Conservation (phyloP, 2,113 vertebrate species). For the Oryzias celebensis region DNA sequence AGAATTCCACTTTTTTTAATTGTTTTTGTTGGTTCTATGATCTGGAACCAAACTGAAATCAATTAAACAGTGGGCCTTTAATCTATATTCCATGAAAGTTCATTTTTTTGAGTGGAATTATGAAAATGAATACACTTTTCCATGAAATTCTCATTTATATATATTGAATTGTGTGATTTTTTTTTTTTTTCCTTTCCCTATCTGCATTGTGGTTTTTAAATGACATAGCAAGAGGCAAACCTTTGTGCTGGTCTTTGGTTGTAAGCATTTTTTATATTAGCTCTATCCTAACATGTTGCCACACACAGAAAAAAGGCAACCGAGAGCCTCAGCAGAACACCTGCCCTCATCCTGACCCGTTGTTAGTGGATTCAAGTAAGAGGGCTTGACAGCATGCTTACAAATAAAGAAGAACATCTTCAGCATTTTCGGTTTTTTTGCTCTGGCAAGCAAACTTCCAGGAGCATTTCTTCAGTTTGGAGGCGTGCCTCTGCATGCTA, state of each 20-base stretch:
- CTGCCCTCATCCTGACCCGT: conserved; percentile 62
- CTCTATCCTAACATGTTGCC: conserved; percentile 27
- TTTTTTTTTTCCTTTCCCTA: conserved; percentile 18
- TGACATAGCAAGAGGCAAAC: conserved; percentile 30
- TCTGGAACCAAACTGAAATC: too few species aligned
- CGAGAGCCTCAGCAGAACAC: conserved; percentile 57
- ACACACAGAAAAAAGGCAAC: conserved; percentile 52
- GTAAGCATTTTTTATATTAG: conserved; percentile 45
- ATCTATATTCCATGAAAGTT: too few species aligned
- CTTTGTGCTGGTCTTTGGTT: conserved; percentile 26
- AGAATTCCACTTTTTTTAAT: too few species aligned
- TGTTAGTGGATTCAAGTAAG: conserved; percentile 55
- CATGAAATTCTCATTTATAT: too few species aligned
- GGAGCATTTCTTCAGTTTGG: too few species aligned
- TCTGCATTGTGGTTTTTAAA: conserved; percentile 29
- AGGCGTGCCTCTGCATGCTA: too few species aligned
- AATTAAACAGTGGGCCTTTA: too few species aligned
- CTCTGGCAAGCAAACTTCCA: neutral
- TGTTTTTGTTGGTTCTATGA: too few species aligned
- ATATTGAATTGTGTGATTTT: too few species aligned
- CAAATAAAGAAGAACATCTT: neutral
- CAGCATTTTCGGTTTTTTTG: neutral
- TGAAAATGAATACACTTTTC: too few species aligned
- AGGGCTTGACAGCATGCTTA: conserved; percentile 42
- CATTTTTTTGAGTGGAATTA: too few species aligned